Conservation (phyloP, 2,113 vertebrate genomes). For the Trichomycterus rosablanca region DNA sequence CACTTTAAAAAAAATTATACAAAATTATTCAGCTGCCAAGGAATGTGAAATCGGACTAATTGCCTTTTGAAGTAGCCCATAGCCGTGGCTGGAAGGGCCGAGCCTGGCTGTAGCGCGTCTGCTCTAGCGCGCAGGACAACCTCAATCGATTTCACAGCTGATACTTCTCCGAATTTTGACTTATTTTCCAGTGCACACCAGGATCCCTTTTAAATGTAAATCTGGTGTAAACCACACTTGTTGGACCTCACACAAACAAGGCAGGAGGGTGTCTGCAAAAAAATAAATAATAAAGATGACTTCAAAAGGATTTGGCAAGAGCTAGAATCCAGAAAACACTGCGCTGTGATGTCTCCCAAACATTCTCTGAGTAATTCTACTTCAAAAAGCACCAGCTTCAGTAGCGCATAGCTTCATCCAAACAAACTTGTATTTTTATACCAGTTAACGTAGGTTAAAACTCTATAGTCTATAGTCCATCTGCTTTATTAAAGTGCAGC, state of each 20-base stretch:
- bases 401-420: slow-evolving; percentile 23
- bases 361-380: not conserved
- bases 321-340: slow-evolving; percentile 29
- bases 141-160: slow-evolving; percentile 59
- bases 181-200: slow-evolving; percentile 47
- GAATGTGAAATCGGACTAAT: slow-evolving; percentile 88
- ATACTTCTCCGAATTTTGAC: slow-evolving; percentile 52
- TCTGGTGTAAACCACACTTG: slow-evolving; percentile 50
- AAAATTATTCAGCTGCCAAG: slow-evolving; percentile 83
- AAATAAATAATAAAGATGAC: slow-evolving; percentile 46
- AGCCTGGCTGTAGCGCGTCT: slow-evolving; percentile 36
- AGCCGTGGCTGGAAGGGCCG: slow-evolving; percentile 46
- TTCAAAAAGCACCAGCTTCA: slow-evolving; percentile 26
- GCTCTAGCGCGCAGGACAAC: slow-evolving; percentile 33
- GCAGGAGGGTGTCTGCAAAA: slow-evolving; percentile 41
- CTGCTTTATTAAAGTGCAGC: slow-evolving; percentile 22
- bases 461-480: slow-evolving; percentile 18
- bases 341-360: slow-evolving; percentile 32
- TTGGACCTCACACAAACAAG: slow-evolving; percentile 42
- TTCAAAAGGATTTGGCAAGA: slow-evolving; percentile 40
- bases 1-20: slow-evolving; percentile 80
- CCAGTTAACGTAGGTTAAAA: slow-evolving; percentile 10
- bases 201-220: slow-evolving; percentile 52
- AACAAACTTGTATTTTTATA: slow-evolving; percentile 34
- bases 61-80: slow-evolving; percentile 76